Percentiles rank a stretch among this genome's conserved stretches.
phyloP scores from a whole-genome alignment of 2,888 invertebrate genomes.

The Meganola albula region DNA sequence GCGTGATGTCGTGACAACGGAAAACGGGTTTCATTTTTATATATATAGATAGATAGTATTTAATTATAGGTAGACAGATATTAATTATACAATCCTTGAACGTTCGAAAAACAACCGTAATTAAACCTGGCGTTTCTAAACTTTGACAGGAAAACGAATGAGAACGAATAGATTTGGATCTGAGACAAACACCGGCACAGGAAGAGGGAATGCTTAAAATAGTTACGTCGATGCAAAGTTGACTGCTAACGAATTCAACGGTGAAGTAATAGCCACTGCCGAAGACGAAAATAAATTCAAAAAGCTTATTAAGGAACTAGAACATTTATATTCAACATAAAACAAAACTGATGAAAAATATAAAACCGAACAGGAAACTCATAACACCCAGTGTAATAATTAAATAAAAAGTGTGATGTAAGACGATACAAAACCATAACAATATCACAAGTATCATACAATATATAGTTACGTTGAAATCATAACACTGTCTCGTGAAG shows the following conservation, averaged over 20 bases:
- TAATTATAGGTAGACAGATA: conserved; percentile 15
- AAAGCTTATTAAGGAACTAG: too few species aligned
- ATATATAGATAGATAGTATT: too few species aligned
- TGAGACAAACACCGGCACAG: conserved; percentile 41
- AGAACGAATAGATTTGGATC: conserved; percentile 37
- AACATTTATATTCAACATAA: too few species aligned
- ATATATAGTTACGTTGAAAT: conserved; percentile 2
- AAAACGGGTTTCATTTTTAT: too few species aligned
- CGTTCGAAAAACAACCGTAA: conserved; percentile 18
- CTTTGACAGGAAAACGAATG: conserved; percentile 33
- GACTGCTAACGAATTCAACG: conserved; percentile 23
- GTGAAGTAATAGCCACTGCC: conserved; percentile 10
- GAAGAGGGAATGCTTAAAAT: conserved; percentile 43
- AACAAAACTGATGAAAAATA: too few species aligned
- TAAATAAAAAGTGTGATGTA: too few species aligned
- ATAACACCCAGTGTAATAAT: too few species aligned
- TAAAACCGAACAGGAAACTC: too few species aligned
- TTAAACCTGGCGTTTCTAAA: conserved; percentile 15
- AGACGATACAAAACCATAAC: too few species aligned
- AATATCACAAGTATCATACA: too few species aligned
- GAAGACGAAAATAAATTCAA: conserved; percentile 9
- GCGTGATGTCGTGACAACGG: too few species aligned
- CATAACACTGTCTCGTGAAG: conserved; percentile 13
- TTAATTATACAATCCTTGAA: conserved; percentile 17
- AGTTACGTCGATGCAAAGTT: conserved; percentile 28